Base-by-base conservation (phyloP, 2,113 vertebrate genomes). In the Ctenodactylus gundi region DNA sequence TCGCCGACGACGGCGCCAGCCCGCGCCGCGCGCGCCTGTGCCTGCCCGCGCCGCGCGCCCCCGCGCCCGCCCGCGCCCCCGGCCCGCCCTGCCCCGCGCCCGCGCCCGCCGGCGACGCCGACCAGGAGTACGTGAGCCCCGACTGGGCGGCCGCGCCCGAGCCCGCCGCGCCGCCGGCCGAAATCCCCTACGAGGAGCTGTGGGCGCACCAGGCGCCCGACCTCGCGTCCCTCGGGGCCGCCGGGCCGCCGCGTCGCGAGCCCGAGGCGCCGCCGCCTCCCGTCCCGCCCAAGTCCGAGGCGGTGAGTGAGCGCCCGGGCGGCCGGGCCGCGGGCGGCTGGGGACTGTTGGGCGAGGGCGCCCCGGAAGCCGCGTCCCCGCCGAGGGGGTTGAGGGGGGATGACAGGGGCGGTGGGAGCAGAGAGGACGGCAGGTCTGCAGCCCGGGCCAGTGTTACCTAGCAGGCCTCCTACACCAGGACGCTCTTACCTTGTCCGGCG, bases 131-230 rank as follows among this genome's bases (percentile, higher is more conserved):
- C 41, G 88, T 99, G 98, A 99, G 98, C 14, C 99, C 99, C 0
- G 99, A 99, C 86, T 99, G 99, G 99, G 98, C 98, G 0, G 98
- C 98, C 72, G 98, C 97, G 13, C 98, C 99, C 29, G 98, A 99
- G 96, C 98, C 99, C 97, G 98, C 97, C 94, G 97, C 93, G 95
- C 96, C 93, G 95, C 96, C 95, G 36, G 58, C 96, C 27, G 99
- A 99, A 96, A 99, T 99, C 89, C 99, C 99, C 8, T 99, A 99
- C 41, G 99, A 99, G 98, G 99, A 99, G 97, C 98, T 99, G 27
- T 99, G 99, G 99, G 98, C 98, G 97, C 99, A 99, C 97, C 98
- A 99, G 96, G 97, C 94, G 1, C 58, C 95, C 3, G 99, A 99
- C 97, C 99, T 99, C 51, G 98, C 99, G 96, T 98, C 99, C 72